Evolutionary conservation across 2,113 vertebrate species (phyloP).

Genomic region (Genyomyrus donnyi): DNA sequence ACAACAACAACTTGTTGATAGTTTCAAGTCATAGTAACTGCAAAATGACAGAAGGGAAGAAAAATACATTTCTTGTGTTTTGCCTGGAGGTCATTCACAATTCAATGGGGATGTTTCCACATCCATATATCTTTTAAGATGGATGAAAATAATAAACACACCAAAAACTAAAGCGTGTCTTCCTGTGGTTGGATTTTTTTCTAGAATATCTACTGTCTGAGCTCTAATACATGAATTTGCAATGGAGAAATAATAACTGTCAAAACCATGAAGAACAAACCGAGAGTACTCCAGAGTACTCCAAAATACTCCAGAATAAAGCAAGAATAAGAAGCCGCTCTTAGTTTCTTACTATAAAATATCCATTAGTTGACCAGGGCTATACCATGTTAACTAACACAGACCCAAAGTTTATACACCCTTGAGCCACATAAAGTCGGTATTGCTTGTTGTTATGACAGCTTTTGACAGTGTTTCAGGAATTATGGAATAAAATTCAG

Average conservation of each 20-base stretch:
- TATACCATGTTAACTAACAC: background rate
- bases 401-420: background rate
- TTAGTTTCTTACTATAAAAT: background rate
- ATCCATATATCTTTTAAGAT: conserved; percentile 26
- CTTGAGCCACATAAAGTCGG: background rate
- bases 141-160: conserved; percentile 59
- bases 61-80: conserved; percentile 42
- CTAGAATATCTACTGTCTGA: conserved; percentile 45
- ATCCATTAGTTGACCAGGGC: background rate
- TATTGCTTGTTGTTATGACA: background rate
- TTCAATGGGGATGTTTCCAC: conserved; percentile 40
- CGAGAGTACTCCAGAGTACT: background rate
- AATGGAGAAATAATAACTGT: background rate
- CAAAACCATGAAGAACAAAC: background rate
- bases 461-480: background rate
- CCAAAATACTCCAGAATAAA: background rate
- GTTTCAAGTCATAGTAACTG: conserved; percentile 78
- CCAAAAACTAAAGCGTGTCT: conserved; percentile 53
- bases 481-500: background rate
- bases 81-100: conserved; percentile 19
- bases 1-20: conserved; percentile 84
- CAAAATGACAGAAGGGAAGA: conserved; percentile 64
- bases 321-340: background rate
- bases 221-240: background rate
- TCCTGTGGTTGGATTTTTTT: conserved; percentile 34